These are phyloP conservation scores for Mormoops blainvillei DNA, from an alignment of 2,113 vertebrate species.

Conservation along the genomic window DNA sequence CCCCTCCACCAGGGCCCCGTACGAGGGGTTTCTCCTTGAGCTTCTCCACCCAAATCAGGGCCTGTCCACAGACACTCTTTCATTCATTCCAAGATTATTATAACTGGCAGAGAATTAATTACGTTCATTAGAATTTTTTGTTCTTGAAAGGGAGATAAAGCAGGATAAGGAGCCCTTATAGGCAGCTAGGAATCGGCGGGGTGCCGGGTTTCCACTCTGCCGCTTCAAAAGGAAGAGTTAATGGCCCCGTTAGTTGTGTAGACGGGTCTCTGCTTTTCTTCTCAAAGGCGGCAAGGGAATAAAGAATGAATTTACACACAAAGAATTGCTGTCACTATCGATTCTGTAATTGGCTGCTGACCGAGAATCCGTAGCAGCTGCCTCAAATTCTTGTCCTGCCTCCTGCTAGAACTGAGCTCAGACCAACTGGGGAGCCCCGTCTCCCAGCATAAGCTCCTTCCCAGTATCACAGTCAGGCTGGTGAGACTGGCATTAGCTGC, in stretches of 20 bases:
- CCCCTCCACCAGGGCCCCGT: not conserved
- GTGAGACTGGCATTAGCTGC: not conserved
- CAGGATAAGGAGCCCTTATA: not conserved
- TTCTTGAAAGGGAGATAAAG: not conserved
- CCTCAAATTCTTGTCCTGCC: no score
- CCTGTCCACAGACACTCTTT: not conserved
- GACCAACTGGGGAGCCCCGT: not conserved
- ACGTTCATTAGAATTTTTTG: not conserved
- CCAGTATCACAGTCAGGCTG: not conserved
- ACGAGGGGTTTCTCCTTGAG: not conserved
- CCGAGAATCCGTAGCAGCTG: not conserved
- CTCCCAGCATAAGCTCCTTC: not conserved
- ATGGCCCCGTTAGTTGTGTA: not conserved
- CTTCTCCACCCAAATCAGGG: not conserved
- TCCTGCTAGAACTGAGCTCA: not conserved
- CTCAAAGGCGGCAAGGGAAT: not conserved
- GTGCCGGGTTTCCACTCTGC: not conserved
- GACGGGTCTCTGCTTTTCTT: not conserved
- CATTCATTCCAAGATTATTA: not conserved
- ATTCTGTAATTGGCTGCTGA: not conserved
- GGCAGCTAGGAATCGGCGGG: not conserved
- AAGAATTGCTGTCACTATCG: not conserved
- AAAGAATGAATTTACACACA: not conserved
- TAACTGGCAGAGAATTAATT: not conserved
- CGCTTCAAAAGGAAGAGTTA: not conserved